A percentile compares a stretch with the other conserved stretches of the same genome.
Evolutionary conservation across 2,797 vertebrate species (phyloP).

Genomic region (Tiaroga cobitis): DNA sequence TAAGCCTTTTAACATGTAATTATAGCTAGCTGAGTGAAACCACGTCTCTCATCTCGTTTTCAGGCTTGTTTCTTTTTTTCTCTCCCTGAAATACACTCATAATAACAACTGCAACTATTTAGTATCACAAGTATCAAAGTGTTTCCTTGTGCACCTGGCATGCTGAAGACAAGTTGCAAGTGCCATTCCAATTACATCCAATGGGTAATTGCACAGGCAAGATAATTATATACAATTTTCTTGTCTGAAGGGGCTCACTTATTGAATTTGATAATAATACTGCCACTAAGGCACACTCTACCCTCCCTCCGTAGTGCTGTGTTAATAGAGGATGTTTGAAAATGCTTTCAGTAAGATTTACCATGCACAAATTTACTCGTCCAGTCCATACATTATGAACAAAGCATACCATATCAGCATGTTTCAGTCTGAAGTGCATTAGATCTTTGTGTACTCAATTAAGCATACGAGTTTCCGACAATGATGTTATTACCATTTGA

Average conservation of each 20-base stretch:
- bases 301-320: slow-evolving; percentile 33
- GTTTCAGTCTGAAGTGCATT: slow-evolving; percentile 25
- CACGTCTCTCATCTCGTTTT: slow-evolving; percentile 12
- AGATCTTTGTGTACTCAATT: slow-evolving; percentile 46
- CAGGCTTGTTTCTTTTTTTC: not conserved
- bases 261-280: slow-evolving; percentile 61
- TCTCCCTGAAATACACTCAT: slow-evolving; percentile 3
- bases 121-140: slow-evolving; percentile 14
- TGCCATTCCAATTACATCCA: slow-evolving; percentile 59
- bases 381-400: slow-evolving; percentile 19
- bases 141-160: slow-evolving; percentile 25
- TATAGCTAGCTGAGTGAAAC: slow-evolving; percentile 17
- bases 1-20: slow-evolving; percentile 49
- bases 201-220: slow-evolving; percentile 62
- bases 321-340: slow-evolving; percentile 41
- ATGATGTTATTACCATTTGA: not conserved
- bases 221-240: slow-evolving; percentile 66
- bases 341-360: slow-evolving; percentile 34
- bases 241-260: slow-evolving; percentile 61
- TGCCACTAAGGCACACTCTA: slow-evolving; percentile 33
- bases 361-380: slow-evolving; percentile 27
- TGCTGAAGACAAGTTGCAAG: slow-evolving; percentile 57
- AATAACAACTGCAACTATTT: slow-evolving; percentile 15
- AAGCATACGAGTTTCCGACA: slow-evolving; percentile 7
- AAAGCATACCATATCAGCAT: slow-evolving; percentile 17